Base-by-base conservation (phyloP, 1,140 invertebrate genomes). In the Drosophila prosaltans region DNA sequence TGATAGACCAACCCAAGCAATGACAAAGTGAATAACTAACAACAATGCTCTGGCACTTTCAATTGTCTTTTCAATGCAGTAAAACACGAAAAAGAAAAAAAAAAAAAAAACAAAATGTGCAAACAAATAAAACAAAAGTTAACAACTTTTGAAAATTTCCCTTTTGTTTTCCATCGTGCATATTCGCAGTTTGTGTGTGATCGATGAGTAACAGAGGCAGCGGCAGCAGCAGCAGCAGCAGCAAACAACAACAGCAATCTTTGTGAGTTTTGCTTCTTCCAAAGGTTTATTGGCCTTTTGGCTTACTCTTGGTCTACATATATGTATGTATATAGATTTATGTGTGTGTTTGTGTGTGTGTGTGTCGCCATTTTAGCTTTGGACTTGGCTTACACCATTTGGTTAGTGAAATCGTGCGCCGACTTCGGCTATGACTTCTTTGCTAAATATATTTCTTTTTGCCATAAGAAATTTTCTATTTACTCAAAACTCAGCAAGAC, bases 271-370 rank as follows among this genome's bases (percentile, higher is more conserved):
- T 81, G 72, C 74, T 45, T 61, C 36, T 63, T 60, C n/a, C 68
- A 80, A 88, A 83, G 83, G 83, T 89, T 88, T 88, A 89, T 88
- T 88, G 83, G 83, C 83, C 83, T 88, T 89, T 83, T 88, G 84
- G 55, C 84, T 80, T 74, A 86, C 79, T 78, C 60, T 80, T 43
- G 30, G 21, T 45, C 21, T 55, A 7, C 43, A 30, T 76, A 28
- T 58, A 43, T 68, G 70, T 43, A 11, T 32, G 39, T 67, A 39
- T 69, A 28, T 57, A 45, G 58, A 62, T 63, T 26, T 30, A 21
- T 67, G 40, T 69, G 32, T 57, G 48, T 62, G 58, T 63, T 26
- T 30, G 24, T 62, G 36, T 69, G 65, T 69, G 65, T 77, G 65
- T 83, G 65, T 83, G 72, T 81, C 78, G 81, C 74, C 69, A 80